phyloP scores from a whole-genome alignment of 1,140 invertebrate genomes.

The Plodia interpunctella region DNA sequence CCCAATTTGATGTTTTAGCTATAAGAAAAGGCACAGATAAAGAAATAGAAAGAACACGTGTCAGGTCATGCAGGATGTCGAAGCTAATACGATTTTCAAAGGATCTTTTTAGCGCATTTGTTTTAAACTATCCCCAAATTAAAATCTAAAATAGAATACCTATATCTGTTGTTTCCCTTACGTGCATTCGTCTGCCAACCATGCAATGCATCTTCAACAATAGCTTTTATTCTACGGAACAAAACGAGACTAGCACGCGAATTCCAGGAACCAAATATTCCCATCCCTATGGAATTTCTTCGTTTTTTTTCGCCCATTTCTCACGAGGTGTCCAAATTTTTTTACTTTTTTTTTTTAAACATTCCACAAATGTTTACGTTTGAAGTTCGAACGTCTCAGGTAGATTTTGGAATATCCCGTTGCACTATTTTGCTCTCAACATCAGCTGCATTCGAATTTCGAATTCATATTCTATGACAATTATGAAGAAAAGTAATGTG shows the following conservation, averaged over 20 bases:
- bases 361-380: constrained; percentile 58
- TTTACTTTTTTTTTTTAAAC: constrained; percentile 38
- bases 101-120: no score
- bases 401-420: constrained; percentile 24
- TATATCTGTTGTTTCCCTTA: no score
- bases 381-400: constrained; percentile 38
- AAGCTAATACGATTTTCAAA: no score
- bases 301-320: constrained; percentile 46
- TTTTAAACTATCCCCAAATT: no score
- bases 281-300: constrained; percentile 44
- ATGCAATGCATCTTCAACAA: constrained; percentile 16
- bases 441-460: neutral
- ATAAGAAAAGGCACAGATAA: no score
- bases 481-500: no score
- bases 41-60: no score
- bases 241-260: constrained; percentile 55
- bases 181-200: neutral
- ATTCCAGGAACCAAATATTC: constrained; percentile 53
- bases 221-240: constrained; percentile 24
- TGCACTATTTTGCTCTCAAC: constrained; percentile 3
- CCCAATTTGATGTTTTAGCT: no score
- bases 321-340: constrained; percentile 45
- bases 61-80: no score
- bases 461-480: no score
- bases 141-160: no score